Evolutionary conservation across 2,888 invertebrate genomes (phyloP).

Genomic region (Mythimna loreyi): DNA sequence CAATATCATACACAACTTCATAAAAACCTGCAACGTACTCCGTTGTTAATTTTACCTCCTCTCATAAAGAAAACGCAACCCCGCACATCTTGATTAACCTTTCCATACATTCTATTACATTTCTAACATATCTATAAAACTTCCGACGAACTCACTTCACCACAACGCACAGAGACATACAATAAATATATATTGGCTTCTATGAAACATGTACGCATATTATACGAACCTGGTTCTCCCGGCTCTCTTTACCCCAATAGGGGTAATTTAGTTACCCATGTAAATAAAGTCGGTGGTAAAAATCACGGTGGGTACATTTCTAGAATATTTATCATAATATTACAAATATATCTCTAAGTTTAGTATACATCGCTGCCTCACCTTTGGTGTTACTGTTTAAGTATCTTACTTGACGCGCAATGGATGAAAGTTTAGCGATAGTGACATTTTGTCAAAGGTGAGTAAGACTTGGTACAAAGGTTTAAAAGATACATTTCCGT

Average conservation of each 20-base stretch:
- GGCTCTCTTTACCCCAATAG: constrained; percentile 67
- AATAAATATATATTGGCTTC: constrained; percentile 61
- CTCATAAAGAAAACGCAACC: constrained; percentile 30
- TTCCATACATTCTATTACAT: constrained; percentile 16
- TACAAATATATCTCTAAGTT: constrained; percentile 17
- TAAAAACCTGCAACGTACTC: constrained; percentile 39
- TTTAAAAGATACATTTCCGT: constrained; percentile 65
- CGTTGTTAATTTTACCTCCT: constrained; percentile 42
- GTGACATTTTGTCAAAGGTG: constrained; percentile 17
- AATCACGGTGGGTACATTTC: constrained; percentile 71
- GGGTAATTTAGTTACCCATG: constrained; percentile 78
- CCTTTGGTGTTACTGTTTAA: neutral
- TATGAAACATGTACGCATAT: constrained; percentile 64
- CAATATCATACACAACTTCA: neutral
- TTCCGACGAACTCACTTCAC: constrained; percentile 34
- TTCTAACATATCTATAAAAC: constrained; percentile 49
- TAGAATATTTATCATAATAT: constrained; percentile 64
- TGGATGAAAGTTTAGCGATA: neutral
- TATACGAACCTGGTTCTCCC: constrained; percentile 54
- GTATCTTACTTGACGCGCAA: neutral
- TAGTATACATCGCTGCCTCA: constrained; percentile 47
- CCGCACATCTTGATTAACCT: constrained; percentile 15
- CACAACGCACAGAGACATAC: constrained; percentile 42
- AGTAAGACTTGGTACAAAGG: constrained; percentile 27
- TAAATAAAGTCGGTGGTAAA: constrained; percentile 77